A percentile compares a stretch with the other conserved stretches of the same genome.
Conservation (phyloP, 2,888 invertebrate genomes). For the Andrena bucephala region DNA sequence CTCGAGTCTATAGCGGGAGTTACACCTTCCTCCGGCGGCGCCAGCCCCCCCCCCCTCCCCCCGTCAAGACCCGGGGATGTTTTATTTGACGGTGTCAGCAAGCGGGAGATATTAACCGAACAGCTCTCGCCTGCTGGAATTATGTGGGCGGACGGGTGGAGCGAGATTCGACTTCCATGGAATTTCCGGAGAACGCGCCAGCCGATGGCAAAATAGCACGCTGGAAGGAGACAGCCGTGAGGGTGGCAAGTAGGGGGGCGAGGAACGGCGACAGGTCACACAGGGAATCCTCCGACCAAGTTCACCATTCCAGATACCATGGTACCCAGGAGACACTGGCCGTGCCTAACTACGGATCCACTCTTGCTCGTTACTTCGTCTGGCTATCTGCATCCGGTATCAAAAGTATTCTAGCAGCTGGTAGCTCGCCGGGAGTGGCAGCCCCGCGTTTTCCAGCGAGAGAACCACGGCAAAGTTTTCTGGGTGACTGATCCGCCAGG, state of each 20-base stretch:
- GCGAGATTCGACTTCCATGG: constrained; percentile 75
- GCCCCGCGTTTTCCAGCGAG: not conserved
- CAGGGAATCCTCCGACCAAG: constrained; percentile 61
- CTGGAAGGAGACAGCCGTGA: constrained; percentile 21
- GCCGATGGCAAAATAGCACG: constrained; percentile 51
- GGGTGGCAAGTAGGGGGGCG: constrained; percentile 22
- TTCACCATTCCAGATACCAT: constrained; percentile 67
- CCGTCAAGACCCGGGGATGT: constrained; percentile 68
- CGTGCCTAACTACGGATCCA: constrained; percentile 59
- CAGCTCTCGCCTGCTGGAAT: constrained; percentile 75
- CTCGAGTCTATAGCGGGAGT: constrained; percentile 69
- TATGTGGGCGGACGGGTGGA: constrained; percentile 73
- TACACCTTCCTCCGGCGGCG: constrained; percentile 65
- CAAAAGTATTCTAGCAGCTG: constrained; percentile 58
- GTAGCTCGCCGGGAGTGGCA: not conserved
- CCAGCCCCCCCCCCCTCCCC: constrained; percentile 33
- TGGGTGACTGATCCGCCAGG: not conserved
- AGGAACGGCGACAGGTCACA: constrained; percentile 63
- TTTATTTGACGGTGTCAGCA: constrained; percentile 82
- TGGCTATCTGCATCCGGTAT: constrained; percentile 60
- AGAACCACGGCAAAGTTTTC: not conserved
- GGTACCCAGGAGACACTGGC: constrained; percentile 65
- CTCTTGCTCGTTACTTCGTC: constrained; percentile 64
- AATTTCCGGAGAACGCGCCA: constrained; percentile 75
- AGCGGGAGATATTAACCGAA: constrained; percentile 79